Conservation (phyloP, 2,113 vertebrate species). For the Hippocampus mohnikei region DNA sequence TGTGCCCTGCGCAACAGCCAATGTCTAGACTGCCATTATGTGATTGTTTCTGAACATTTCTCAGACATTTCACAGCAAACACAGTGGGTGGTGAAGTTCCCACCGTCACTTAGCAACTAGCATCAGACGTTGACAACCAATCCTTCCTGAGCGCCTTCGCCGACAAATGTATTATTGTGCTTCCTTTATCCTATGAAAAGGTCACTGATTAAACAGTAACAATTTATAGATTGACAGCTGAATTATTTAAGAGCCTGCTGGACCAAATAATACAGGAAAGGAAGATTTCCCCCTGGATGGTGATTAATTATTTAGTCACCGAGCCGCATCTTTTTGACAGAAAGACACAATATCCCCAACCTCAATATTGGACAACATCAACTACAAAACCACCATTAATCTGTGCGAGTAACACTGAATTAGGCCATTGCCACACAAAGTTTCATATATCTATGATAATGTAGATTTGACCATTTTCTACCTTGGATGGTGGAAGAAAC, state of each 20-base stretch:
- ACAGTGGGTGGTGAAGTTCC: constrained; percentile 66
- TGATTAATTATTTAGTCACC: constrained; percentile 63
- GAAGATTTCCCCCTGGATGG: constrained; percentile 36
- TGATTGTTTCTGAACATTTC: constrained; percentile 55
- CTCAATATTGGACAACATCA: constrained; percentile 57
- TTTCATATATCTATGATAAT: not conserved
- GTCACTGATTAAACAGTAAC: constrained; percentile 65
- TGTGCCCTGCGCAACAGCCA: constrained; percentile 14
- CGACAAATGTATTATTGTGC: constrained; percentile 61
- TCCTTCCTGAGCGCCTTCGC: constrained; percentile 52
- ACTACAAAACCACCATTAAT: constrained; percentile 35
- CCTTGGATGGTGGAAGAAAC: not conserved
- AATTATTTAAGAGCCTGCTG: constrained; percentile 62
- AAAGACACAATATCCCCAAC: constrained; percentile 58
- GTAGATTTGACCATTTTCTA: not conserved
- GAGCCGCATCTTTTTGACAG: constrained; percentile 54
- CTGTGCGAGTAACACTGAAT: constrained; percentile 29
- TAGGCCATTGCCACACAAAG: not conserved
- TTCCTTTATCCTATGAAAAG: constrained; percentile 63
- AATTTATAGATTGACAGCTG: constrained; percentile 58
- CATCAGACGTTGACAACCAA: constrained; percentile 57
- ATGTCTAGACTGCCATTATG: constrained; percentile 54
- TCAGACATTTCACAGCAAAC: constrained; percentile 58
- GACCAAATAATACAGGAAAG: constrained; percentile 61
- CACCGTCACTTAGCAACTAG: constrained; percentile 70